A percentile compares a stretch with the other conserved stretches of the same genome.
Conservation (phyloP, 2,113 vertebrate species). For the Phyllopteryx taeniolatus region DNA sequence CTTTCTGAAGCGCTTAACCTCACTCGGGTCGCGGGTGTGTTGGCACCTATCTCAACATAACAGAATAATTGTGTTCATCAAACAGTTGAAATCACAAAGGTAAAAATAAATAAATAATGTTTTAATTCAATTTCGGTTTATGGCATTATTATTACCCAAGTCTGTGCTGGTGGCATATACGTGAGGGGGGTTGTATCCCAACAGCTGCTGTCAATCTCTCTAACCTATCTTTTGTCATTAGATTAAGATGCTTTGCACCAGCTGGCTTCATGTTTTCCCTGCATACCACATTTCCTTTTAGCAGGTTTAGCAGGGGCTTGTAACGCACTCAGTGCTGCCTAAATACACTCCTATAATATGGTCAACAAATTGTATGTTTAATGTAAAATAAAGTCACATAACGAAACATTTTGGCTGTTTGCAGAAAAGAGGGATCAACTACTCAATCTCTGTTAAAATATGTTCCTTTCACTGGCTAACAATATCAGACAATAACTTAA, state of each 20-base stretch:
- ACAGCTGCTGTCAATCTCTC: slow-evolving; percentile 47
- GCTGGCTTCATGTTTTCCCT: slow-evolving; percentile 37
- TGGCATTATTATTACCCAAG: neutral
- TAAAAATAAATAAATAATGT: neutral
- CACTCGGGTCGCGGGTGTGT: no score
- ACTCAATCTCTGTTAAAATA: neutral
- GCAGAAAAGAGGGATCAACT: neutral
- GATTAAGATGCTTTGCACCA: slow-evolving; percentile 35
- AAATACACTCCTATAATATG: neutral
- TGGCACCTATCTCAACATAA: neutral
- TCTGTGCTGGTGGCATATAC: slow-evolving; percentile 6
- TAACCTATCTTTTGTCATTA: slow-evolving; percentile 37
- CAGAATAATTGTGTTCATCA: neutral
- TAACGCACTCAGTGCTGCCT: slow-evolving; percentile 11
- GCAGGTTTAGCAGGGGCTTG: slow-evolving; percentile 13
- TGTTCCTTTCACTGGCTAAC: neutral
- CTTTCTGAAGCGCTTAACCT: no score
- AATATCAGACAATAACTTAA: slow-evolving; percentile 3
- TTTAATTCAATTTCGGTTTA: neutral
- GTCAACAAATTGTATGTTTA: neutral
- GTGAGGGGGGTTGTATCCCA: slow-evolving; percentile 14
- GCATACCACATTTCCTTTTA: slow-evolving; percentile 39
- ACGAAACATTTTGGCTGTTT: neutral
- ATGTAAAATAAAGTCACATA: neutral
- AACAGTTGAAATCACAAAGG: neutral